Base-by-base conservation (phyloP, 53 echinoderm and acorn worm species). In the Glandiceps talaboti region DNA sequence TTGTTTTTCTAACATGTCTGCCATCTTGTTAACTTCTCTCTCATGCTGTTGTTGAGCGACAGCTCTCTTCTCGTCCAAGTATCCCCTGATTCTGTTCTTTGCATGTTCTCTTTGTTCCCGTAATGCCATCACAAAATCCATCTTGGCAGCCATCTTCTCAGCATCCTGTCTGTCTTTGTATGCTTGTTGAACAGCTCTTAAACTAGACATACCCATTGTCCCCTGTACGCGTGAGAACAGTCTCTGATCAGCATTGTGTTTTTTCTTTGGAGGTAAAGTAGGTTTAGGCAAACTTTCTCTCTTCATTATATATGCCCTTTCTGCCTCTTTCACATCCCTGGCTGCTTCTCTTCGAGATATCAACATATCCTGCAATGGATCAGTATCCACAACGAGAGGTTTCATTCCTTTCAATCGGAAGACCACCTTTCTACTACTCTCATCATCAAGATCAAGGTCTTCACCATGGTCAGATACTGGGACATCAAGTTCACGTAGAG, bases 181-280 rank as follows among this genome's bases (percentile, higher is more conserved):
- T 0, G 97, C 97, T 79, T 97, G 93, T 80, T 93, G 91, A 28
- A 97, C 93, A 1, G 97, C 97, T 27, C 88, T 88, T 72, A 97
- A 79, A 31, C 93, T 90, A 0, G 93, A 84, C 97, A 91, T 89
- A n/a, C 97, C 97, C 97, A 97, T 93, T 0, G 97, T 97, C 25
- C 97, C 97, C 31, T 97, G 97, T 1, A 94, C 87, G 64, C 86
- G 79, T 1, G 97, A 88, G 89, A 93, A 97, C 76, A 97, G 82
- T 74, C 89, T 89, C 81, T 97, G 97, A 77, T 93, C 90, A 25
- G 89, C 89, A 73, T 89, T 97, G 1, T 87, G 81, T 75, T 86
- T 93, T 33, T 78, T 82, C 64, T 88, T 92, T 33, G 76, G 78
- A 25, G 75, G 82, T 1, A 76, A 45, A 20, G 84, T 78, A 26